Evolutionary conservation across 1,140 invertebrate species (phyloP), one percentile per base, ranked within the genome.

Genomic region (Meteorus sp.): DNA sequence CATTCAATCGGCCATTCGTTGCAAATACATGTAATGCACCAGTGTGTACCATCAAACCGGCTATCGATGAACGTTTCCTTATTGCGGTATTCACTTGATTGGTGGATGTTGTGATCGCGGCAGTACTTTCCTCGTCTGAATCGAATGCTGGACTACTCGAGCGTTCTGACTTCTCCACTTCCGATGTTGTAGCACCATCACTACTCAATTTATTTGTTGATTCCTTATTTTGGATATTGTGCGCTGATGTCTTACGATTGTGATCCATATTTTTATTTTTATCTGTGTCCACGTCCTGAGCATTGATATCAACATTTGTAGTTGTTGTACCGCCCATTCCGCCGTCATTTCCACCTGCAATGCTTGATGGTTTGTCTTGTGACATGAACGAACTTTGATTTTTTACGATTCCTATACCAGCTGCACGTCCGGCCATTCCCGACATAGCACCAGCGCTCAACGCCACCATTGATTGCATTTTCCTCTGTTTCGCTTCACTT

Each of bases 91-190:
- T 45, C n/a, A 67, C 70, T 52, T 75, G 75, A 41, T 63, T 56
- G 71, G 61, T 82, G 77, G 33, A 48, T 31, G 58, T 67, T 33
- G 35, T 39, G 3, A 66, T 68, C 19, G 74, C 75, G 22, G 78
- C 73, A 0, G 83, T 83, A 60, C 89, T 92, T 60, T 93, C 91
- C 43, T 97, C 94, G 76, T 98, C 95, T 0, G 95, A 97, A 62
- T 97, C 95, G 76, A 97, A 97, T 0, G 92, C 93, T 0, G 95
- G 94, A 73, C 93, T 96, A 69, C 93, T 96, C 0, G 94, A 97
- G 23, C 94, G 81, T 75, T 98, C 94, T 7, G 92, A 91, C 74
- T 91, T 91, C 64, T 91, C 77, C 4, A 65, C 56, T 6, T 78
- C 78, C 0, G 56, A 54, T 15, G 68, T 22, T 25, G 55, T 37